These are phyloP conservation scores for Pao palembangensis DNA, from an alignment of 2,113 vertebrate genomes.

Conservation along the genomic window DNA sequence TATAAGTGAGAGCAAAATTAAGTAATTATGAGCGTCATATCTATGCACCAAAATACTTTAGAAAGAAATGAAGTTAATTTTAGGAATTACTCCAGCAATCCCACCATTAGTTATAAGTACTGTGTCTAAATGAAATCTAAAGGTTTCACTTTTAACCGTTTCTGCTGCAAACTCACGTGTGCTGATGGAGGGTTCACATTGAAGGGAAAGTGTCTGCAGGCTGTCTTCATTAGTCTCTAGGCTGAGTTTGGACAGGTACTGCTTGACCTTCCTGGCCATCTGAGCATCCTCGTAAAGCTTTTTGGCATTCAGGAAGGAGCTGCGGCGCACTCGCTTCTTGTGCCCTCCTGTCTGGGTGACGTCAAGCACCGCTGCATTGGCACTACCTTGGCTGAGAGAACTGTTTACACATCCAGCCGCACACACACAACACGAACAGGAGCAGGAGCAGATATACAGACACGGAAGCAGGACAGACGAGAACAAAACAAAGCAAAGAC, in stretches of 20 bases:
- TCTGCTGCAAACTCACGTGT: slow-evolving; percentile 79
- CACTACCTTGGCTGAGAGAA: slow-evolving; percentile 95
- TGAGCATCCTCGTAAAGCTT: slow-evolving; percentile 98
- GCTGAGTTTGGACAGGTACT: slow-evolving; percentile 91
- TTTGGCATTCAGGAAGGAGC: slow-evolving; percentile 98
- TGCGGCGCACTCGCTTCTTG: slow-evolving; percentile 95
- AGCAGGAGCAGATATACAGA: not conserved
- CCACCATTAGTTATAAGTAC: slow-evolving; percentile 10
- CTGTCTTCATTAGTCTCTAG: slow-evolving; percentile 95
- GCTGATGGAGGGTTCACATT: slow-evolving; percentile 92
- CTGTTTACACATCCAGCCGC: slow-evolving; percentile 60
- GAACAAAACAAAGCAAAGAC: not conserved
- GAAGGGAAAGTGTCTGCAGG: slow-evolving; percentile 89
- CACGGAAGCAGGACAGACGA: slow-evolving; percentile 11
- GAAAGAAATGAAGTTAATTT: too few species aligned
- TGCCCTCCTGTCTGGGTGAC: slow-evolving; percentile 91
- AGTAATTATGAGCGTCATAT: too few species aligned
- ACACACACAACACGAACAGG: slow-evolving; percentile 1
- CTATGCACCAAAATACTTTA: too few species aligned
- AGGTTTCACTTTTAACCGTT: not conserved
- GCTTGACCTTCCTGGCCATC: slow-evolving; percentile 96
- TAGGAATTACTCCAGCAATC: not conserved
- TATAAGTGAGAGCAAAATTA: not conserved
- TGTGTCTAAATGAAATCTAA: not conserved
- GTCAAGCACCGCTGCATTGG: slow-evolving; percentile 88